Evolutionary conservation across 2,888 invertebrate genomes (phyloP), one percentile per base, ranked within the genome.

Genomic region (Dicyrtomina minuta): DNA sequence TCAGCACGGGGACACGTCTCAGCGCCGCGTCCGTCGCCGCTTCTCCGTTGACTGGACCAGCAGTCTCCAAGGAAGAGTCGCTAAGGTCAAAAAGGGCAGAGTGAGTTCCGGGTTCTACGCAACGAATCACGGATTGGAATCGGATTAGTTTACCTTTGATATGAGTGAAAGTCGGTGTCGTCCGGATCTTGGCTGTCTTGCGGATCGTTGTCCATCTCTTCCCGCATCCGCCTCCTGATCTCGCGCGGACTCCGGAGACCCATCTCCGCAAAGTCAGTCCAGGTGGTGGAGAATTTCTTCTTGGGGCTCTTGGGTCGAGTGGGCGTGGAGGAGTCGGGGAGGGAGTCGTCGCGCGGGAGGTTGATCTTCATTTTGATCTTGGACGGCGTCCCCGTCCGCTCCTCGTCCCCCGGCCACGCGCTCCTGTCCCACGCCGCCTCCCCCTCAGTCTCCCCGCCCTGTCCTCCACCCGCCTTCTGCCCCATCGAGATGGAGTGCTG

Each of bases 301-400:
- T 84, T 81, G 0, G 87, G 86, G 24, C 86, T 86, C 77, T 72
- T 74, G 8, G 72, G 71, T 60, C 73, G 66, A 1, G 65, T 56
- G 20, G 77, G 70, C 2, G 55, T 33, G 15, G 73, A 53, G 8
- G 67, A 20, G 13, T 74, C 73, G 10, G 80, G 79, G 12, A 79
- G 76, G 1, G 84, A 83, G 71, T 86, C 85, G 74, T 87, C 87
- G 56, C 87, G 84, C 0, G 90, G 90, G 70, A 90, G 80, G 66
- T 87, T 88, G 56, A 90, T 89, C 79, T 88, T 88, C 80, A 90
- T 84, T 79, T 89, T 89, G 77, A 88, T 88, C 1, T 85, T 84
- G 5, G 82, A 82, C 81, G 81, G 13, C 79, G 79, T 33, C 80
- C 73, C 20, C 74, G 79, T 73, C n/a, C n/a, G n/a, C n/a, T n/a